Conservation (phyloP, 2,113 vertebrate species). For the Origma solitaria region DNA sequence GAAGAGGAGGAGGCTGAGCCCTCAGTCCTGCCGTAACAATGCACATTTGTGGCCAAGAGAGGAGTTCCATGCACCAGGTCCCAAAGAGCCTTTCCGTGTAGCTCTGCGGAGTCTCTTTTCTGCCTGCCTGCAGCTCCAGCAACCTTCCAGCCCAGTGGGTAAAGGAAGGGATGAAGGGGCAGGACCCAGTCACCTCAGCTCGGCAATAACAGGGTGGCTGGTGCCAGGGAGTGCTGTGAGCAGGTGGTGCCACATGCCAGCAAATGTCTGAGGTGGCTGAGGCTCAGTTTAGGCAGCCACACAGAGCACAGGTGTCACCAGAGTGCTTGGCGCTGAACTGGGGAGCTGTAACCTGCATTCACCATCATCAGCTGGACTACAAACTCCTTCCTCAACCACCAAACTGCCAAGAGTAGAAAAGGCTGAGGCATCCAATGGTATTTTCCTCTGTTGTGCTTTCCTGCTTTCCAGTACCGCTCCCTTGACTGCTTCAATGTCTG, state of each 20-base stretch:
- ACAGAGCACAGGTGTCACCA: rapidly evolving
- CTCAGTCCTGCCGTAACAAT: background rate
- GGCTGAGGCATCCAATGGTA: background rate
- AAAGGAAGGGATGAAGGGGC: background rate
- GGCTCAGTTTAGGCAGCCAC: background rate
- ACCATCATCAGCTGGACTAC: background rate
- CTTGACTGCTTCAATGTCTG: background rate
- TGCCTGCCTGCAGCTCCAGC: background rate
- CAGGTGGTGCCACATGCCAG: background rate
- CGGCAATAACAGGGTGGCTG: background rate
- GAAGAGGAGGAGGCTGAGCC: background rate
- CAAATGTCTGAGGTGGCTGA: background rate
- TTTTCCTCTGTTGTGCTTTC: background rate
- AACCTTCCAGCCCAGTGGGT: background rate
- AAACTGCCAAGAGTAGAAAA: background rate
- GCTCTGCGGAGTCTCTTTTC: background rate
- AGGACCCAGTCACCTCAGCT: background rate
- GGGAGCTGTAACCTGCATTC: background rate
- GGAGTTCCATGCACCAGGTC: rapidly evolving
- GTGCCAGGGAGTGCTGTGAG: background rate
- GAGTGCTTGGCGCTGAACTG: background rate
- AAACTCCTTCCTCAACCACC: background rate
- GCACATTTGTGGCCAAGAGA: background rate
- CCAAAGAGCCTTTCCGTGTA: background rate
- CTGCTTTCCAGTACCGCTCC: background rate